Evolutionary conservation across 2,797 vertebrate species (phyloP).

Genomic region (Betta splendens): DNA sequence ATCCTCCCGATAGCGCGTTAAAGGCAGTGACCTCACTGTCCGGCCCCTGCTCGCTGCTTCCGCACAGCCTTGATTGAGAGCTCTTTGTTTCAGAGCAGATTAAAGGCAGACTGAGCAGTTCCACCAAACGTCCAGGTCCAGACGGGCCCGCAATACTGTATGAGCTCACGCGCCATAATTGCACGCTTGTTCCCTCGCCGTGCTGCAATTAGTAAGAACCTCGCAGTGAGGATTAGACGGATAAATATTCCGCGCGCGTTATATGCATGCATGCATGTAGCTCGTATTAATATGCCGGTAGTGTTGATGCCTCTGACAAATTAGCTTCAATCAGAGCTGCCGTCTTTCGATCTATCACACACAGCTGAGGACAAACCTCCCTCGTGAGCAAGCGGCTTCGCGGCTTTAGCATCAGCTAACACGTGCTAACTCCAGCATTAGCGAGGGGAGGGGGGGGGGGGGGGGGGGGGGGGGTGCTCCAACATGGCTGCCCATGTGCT

Average conservation of each 20-base stretch:
- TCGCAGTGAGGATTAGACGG: slow-evolving; percentile 5
- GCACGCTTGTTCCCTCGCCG: not conserved
- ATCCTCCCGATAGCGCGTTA: slow-evolving; percentile 46
- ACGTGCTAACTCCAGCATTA: slow-evolving; percentile 38
- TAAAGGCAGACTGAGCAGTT: slow-evolving; percentile 42
- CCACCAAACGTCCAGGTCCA: slow-evolving; percentile 7
- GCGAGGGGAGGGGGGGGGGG: slow-evolving; percentile 13
- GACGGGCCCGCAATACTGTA: slow-evolving; percentile 4
- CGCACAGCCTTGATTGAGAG: slow-evolving; percentile 44
- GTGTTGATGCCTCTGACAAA: slow-evolving; percentile 32
- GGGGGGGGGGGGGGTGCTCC: slow-evolving; percentile 33
- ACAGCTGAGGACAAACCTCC: too few species aligned
- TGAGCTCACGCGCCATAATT: slow-evolving; percentile 17
- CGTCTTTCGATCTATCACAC: slow-evolving; percentile 43
- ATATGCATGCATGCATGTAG: slow-evolving; percentile 17
- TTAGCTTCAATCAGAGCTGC: slow-evolving; percentile 32
- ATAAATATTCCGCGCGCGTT: slow-evolving; percentile 19
- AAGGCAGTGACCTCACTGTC: slow-evolving; percentile 52
- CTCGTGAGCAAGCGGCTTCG: too few species aligned
- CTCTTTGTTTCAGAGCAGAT: slow-evolving; percentile 54
- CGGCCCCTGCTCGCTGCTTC: slow-evolving; percentile 22
- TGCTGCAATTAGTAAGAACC: slow-evolving; percentile 13
- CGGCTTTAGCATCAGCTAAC: slow-evolving; percentile 48
- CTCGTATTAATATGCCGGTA: slow-evolving; percentile 4
- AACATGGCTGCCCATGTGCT: slow-evolving; percentile 64